Evolutionary conservation across 2,888 invertebrate genomes (phyloP).

Genomic region (Argynnis bischoffii): DNA sequence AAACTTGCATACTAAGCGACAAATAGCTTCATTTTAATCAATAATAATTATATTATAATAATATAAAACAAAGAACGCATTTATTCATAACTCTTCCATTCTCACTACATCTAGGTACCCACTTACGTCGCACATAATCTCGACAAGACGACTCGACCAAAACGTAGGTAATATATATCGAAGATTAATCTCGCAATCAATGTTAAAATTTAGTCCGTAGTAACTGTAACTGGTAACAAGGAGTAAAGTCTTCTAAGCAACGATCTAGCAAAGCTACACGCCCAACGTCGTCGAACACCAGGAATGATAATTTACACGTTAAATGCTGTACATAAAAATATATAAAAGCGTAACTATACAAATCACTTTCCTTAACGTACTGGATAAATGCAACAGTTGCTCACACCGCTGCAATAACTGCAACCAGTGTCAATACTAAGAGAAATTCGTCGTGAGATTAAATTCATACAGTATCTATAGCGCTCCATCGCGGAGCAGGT

Average conservation of each 20-base stretch:
- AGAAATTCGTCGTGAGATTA: conserved; percentile 61
- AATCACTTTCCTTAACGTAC: conserved; percentile 73
- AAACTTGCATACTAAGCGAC: conserved; percentile 78
- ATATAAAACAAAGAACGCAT: conserved; percentile 45
- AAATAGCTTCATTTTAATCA: conserved; percentile 76
- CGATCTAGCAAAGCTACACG: conserved; percentile 43
- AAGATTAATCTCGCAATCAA: conserved; percentile 24
- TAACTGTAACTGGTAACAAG: conserved; percentile 79
- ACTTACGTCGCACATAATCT: conserved; percentile 35
- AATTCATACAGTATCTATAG: conserved; percentile 53
- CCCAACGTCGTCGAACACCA: conserved; percentile 48
- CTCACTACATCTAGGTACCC: conserved; percentile 34
- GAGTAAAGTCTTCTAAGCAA: conserved; percentile 50
- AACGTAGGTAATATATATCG: conserved; percentile 21
- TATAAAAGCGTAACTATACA: conserved; percentile 73
- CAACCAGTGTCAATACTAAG: conserved; percentile 65
- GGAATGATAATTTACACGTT: conserved; percentile 74
- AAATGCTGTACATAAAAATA: conserved; percentile 75
- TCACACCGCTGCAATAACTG: conserved; percentile 58
- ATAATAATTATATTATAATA: conserved; percentile 60
- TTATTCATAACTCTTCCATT: conserved; percentile 42
- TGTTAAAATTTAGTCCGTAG: conserved; percentile 51
- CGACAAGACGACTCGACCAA: conserved; percentile 30
- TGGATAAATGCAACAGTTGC: conserved; percentile 76
- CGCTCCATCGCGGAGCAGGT: conserved; percentile 54